phyloP scores from a whole-genome alignment of 2,888 invertebrate genomes.

The Alloplasta piceator region DNA sequence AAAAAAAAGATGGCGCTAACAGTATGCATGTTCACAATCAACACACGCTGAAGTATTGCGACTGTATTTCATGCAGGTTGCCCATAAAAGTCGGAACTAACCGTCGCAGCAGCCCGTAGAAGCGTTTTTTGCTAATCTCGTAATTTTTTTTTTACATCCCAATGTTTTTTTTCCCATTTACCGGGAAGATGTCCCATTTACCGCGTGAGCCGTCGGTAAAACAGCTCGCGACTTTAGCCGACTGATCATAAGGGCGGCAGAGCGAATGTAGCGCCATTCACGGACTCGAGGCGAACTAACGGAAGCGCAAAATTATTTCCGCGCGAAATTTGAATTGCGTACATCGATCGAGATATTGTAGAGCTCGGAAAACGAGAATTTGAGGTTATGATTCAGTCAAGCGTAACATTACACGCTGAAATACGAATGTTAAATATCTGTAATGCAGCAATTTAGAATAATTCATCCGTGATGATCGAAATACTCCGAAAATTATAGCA shows the following conservation, averaged over 20 bases:
- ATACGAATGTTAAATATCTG: too few species aligned
- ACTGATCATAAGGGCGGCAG: conserved; percentile 27
- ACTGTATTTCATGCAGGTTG: too few species aligned
- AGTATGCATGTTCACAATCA: too few species aligned
- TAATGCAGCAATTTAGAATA: too few species aligned
- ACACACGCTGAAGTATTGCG: too few species aligned
- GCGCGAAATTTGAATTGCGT: conserved; percentile 47
- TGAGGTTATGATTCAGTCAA: not conserved
- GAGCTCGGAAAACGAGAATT: not conserved
- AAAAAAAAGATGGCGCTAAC: too few species aligned
- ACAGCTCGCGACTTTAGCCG: conserved; percentile 30
- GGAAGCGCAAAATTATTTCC: conserved; percentile 19
- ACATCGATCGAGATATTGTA: not conserved
- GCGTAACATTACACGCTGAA: too few species aligned
- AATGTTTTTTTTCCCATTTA: not conserved
- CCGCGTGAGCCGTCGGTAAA: conserved; percentile 41
- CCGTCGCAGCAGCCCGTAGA: conserved; percentile 30
- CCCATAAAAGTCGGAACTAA: too few species aligned
- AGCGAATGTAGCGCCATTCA: conserved; percentile 1
- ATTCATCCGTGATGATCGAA: too few species aligned
- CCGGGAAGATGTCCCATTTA: conserved; percentile 49
- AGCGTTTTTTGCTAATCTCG: conserved; percentile 9
- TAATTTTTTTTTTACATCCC: not conserved
- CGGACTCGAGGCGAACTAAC: conserved; percentile 33
- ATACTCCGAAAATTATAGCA: too few species aligned